phyloP scores from a whole-genome alignment of 2,888 invertebrate species.

The Hydropsyche betteni region DNA sequence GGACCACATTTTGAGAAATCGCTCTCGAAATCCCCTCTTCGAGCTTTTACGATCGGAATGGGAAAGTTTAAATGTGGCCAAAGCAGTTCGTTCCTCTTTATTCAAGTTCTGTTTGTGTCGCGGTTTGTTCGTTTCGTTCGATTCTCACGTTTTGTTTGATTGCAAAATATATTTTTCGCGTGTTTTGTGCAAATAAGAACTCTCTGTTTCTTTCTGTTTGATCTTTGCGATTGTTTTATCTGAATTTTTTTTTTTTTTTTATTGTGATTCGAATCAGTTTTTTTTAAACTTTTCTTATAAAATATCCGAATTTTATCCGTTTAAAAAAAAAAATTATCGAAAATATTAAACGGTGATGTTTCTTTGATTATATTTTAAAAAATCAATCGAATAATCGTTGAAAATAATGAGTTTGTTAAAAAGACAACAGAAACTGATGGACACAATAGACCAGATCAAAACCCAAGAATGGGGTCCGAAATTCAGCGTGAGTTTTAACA shows the following conservation, averaged over 20 bases:
- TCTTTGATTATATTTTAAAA: background rate
- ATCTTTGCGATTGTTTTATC: no score
- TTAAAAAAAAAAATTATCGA: background rate
- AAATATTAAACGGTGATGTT: background rate
- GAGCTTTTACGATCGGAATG: conserved; percentile 29
- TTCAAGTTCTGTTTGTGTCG: conserved; percentile 35
- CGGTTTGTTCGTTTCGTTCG: background rate
- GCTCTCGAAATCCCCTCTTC: conserved; percentile 4
- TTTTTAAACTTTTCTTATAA: no score
- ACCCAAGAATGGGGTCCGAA: conserved; percentile 61
- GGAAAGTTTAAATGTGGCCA: conserved; percentile 49
- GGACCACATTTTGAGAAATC: conserved; percentile 27
- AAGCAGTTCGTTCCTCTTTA: conserved; percentile 26
- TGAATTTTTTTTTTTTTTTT: no score
- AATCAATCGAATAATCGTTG: conserved; percentile 27
- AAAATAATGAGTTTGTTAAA: conserved; percentile 61
- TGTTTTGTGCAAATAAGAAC: no score
- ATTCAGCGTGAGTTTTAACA: conserved; percentile 54
- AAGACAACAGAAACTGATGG: conserved; percentile 62
- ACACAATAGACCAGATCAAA: conserved; percentile 63
- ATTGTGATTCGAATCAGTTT: no score
- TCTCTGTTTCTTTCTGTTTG: no score
- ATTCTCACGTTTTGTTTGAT: no score
- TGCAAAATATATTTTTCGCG: no score
- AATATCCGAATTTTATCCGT: no score